Conservation (phyloP, 2,888 invertebrate genomes). For the Tachina lurida region DNA sequence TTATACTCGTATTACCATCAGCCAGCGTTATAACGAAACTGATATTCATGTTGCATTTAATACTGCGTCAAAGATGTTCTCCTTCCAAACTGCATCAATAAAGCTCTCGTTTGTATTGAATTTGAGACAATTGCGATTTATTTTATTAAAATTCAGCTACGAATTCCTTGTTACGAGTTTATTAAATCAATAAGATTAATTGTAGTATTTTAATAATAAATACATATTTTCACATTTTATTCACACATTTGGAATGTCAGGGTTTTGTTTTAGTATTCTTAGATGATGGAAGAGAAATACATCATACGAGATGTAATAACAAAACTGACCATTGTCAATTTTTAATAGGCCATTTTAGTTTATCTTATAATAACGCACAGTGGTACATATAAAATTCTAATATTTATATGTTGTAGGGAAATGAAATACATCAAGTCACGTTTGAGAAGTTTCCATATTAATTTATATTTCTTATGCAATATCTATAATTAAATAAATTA, state of each 20-base stretch:
- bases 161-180: not conserved
- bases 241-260: constrained; percentile 58
- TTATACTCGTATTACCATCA: constrained; percentile 60
- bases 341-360: constrained; percentile 6
- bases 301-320: not conserved
- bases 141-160: not conserved
- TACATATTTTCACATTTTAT: constrained; percentile 38
- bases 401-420: too few species aligned
- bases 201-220: constrained; percentile 35
- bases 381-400: not conserved
- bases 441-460: too few species aligned
- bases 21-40: not conserved
- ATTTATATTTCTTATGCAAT: too few species aligned
- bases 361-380: not conserved
- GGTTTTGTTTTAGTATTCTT: constrained; percentile 25
- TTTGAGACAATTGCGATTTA: constrained; percentile 8
- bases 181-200: constrained; percentile 46
- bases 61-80: constrained; percentile 11
- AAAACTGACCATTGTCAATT: constrained; percentile 44
- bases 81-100: constrained; percentile 31
- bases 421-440: too few species aligned
- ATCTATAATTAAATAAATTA: too few species aligned
- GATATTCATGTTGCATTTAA: constrained; percentile 7
- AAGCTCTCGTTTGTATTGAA: constrained; percentile 23
- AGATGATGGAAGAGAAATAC: not conserved